Conservation (phyloP, 2,113 vertebrate genomes). For the Cichladusa arquata region DNA sequence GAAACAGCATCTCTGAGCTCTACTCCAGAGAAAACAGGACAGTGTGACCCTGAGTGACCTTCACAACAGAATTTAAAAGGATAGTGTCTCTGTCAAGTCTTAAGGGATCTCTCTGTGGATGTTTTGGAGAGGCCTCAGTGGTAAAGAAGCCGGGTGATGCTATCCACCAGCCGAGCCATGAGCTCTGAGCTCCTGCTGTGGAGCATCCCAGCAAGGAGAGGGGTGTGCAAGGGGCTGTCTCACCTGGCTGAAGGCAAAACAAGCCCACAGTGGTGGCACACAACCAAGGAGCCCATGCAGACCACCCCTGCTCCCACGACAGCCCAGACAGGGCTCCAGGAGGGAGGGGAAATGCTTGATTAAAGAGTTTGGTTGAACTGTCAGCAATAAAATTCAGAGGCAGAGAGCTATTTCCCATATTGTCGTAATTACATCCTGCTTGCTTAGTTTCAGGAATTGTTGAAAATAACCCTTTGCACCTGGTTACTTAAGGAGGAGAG, state of each 20-base stretch:
- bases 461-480: slow-evolving; percentile 16
- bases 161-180: background rate
- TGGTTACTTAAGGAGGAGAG: background rate
- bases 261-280: background rate
- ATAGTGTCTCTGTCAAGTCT: background rate
- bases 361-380: slow-evolving; percentile 1
- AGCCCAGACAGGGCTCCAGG: background rate
- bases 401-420: background rate
- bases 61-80: background rate
- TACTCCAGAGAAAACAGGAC: slow-evolving; percentile 27
- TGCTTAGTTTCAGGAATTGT: background rate
- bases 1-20: background rate
- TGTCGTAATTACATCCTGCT: background rate
- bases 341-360: background rate
- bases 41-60: background rate
- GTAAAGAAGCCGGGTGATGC: background rate
- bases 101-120: background rate
- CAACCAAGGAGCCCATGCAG: background rate
- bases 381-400: background rate
- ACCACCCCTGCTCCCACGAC: background rate
- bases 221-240: background rate
- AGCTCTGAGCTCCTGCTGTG: background rate
- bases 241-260: background rate
- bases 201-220: background rate
- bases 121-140: background rate